A percentile compares a stretch with the other conserved stretches of the same genome.
phyloP scores from a whole-genome alignment of 2,113 vertebrate genomes.

The Podarcis raffonei region DNA sequence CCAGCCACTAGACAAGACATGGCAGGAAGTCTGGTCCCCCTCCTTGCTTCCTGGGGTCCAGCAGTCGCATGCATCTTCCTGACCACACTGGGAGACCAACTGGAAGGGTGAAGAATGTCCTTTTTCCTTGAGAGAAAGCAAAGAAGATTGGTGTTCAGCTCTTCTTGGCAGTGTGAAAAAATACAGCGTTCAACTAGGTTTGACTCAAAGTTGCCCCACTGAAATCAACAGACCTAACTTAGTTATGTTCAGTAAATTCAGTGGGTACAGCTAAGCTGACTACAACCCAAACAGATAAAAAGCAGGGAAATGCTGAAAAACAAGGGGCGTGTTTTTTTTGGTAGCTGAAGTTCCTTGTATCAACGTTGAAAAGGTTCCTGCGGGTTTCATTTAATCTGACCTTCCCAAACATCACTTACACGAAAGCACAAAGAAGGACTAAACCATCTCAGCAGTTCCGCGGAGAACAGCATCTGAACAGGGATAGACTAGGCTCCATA shows the following conservation, averaged over 20 bases:
- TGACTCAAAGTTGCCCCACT: too few relatives aligned
- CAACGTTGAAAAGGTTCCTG: constrained; percentile 36
- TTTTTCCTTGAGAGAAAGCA: background rate
- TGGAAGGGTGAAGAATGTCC: background rate
- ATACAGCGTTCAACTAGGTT: too few relatives aligned
- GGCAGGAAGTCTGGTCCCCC: background rate
- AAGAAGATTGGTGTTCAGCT: background rate
- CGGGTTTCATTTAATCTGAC: constrained; percentile 60
- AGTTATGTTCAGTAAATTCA: too few relatives aligned
- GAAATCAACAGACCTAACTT: too few relatives aligned
- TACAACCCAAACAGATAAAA: too few relatives aligned
- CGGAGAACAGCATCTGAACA: constrained; percentile 39
- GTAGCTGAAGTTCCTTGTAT: background rate
- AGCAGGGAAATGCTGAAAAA: too few relatives aligned
- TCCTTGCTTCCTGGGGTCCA: background rate
- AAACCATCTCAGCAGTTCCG: constrained; percentile 43
- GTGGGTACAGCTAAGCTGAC: too few relatives aligned
- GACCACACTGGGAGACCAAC: background rate
- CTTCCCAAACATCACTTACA: constrained; percentile 45
- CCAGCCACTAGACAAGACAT: background rate
- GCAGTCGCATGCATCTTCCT: background rate
- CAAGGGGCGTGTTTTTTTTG: background rate
- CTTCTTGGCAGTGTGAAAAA: too few relatives aligned
- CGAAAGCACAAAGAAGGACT: constrained; percentile 40
- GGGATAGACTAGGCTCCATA: constrained; percentile 37